phyloP scores from a whole-genome alignment of 1,140 invertebrate genomes.

The Sarcophaga bullata region DNA sequence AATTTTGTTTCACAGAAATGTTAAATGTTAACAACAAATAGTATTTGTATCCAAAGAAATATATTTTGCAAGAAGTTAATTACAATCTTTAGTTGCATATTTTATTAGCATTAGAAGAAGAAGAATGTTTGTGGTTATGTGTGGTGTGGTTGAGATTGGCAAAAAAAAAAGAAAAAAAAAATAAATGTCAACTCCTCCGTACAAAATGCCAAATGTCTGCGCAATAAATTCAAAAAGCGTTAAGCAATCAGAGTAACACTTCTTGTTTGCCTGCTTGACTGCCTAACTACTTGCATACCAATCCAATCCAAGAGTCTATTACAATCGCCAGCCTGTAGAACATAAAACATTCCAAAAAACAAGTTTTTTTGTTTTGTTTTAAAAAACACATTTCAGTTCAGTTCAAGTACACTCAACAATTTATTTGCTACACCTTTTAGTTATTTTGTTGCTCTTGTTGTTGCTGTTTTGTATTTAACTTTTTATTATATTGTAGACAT shows the following conservation, averaged over 20 bases:
- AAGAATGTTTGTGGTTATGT: too few relatives aligned
- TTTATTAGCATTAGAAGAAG: too few relatives aligned
- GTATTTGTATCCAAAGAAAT: too few relatives aligned
- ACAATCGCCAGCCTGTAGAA: neutral
- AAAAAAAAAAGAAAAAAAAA: too few relatives aligned
- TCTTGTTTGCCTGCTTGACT: neutral
- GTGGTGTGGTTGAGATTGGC: too few relatives aligned
- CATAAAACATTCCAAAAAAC: constrained; percentile 11
- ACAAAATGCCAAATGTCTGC: neutral
- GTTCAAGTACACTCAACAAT: constrained; percentile 1
- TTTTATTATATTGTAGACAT: too few relatives aligned
- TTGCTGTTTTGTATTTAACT: too few relatives aligned
- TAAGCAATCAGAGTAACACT: neutral
- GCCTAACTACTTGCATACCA: neutral
- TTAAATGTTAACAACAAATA: too few relatives aligned
- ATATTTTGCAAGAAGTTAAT: too few relatives aligned
- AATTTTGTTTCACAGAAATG: too few relatives aligned
- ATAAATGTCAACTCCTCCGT: constrained; percentile 7
- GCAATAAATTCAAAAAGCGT: neutral
- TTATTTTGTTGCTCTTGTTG: too few relatives aligned
- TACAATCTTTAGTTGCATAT: too few relatives aligned
- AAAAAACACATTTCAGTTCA: neutral
- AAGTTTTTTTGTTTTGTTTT: neutral
- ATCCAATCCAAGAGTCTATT: neutral
- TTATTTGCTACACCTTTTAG: constrained; percentile 11